Percentiles rank a stretch among this genome's conserved stretches.
Evolutionary conservation across 2,888 invertebrate species (phyloP).

Genomic region (Gymnocheta viridis): DNA sequence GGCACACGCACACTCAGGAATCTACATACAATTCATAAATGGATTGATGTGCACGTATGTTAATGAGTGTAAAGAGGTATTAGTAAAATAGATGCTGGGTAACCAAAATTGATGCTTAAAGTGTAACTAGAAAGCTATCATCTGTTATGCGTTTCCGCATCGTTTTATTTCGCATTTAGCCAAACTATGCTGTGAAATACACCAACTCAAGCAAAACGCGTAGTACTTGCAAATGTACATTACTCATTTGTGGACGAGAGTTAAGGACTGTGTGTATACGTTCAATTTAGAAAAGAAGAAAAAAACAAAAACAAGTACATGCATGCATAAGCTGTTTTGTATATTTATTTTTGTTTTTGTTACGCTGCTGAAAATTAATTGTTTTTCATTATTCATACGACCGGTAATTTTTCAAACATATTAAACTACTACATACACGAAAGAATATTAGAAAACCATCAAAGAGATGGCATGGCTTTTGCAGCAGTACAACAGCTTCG

Average conservation of each 20-base stretch:
- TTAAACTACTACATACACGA: conserved; percentile 66
- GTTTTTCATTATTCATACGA: conserved; percentile 74
- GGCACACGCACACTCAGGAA: neutral
- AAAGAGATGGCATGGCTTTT: conserved; percentile 19
- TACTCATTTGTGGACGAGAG: neutral
- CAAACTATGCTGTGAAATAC: conserved; percentile 3
- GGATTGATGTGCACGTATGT: conserved; percentile 8
- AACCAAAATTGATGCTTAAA: conserved; percentile 59
- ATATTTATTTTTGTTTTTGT: conserved; percentile 33
- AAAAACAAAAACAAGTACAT: neutral
- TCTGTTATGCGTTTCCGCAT: conserved; percentile 53
- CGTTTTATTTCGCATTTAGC: conserved; percentile 13
- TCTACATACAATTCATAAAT: conserved; percentile 14
- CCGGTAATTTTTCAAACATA: conserved; percentile 74
- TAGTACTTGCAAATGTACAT: conserved; percentile 14
- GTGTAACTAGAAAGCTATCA: conserved; percentile 55
- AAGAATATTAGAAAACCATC: conserved; percentile 49
- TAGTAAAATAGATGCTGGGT: conserved; percentile 39
- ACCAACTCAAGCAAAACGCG: conserved; percentile 23
- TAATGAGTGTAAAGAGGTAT: conserved; percentile 4
- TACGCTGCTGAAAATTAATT: conserved; percentile 72
- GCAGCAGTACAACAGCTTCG: neutral
- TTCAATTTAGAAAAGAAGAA: neutral
- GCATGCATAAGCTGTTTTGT: conserved; percentile 9
- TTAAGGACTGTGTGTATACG: neutral